Percentiles rank a stretch among this genome's conserved stretches.
phyloP scores from a whole-genome alignment of 37 sponge, comb jelly and placozoan species.

The Agelas oroides region DNA sequence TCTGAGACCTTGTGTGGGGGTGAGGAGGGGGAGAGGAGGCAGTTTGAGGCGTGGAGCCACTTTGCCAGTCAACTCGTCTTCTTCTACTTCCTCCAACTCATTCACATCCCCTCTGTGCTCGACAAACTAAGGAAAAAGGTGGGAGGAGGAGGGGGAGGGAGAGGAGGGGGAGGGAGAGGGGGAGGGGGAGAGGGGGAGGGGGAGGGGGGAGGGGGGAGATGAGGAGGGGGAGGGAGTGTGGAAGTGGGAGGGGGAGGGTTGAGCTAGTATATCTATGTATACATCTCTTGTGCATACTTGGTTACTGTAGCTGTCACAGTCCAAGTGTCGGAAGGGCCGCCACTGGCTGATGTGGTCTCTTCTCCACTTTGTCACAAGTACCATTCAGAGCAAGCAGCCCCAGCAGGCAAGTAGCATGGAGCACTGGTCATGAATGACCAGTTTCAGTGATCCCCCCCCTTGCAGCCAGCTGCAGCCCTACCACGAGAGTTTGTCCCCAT shows the following conservation, averaged over 20 bases:
- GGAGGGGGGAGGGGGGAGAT: background rate
- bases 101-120: constrained; percentile 43
- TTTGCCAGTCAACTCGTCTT: constrained; percentile 69
- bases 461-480: constrained; percentile 1
- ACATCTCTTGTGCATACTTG: too few species aligned
- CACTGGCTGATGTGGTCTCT: constrained; percentile 81
- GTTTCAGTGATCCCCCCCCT: background rate
- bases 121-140: constrained; percentile 57
- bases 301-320: constrained; percentile 37
- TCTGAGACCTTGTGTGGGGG: constrained; percentile 18
- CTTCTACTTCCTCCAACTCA: constrained; percentile 60
- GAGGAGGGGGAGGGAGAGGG: background rate
- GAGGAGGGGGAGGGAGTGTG: too few species aligned
- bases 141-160: background rate
- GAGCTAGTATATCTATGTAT: background rate
- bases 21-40: constrained; percentile 26
- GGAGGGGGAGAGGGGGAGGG: background rate
- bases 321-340: constrained; percentile 46
- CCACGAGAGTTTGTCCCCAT: constrained; percentile 68
- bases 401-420: background rate
- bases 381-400: constrained; percentile 44
- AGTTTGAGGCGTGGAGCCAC: constrained; percentile 64
- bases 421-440: background rate
- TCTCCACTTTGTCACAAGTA: constrained; percentile 66
- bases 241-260: background rate